Percentiles rank a stretch among this genome's conserved stretches.
phyloP scores from a whole-genome alignment of 2,113 vertebrate species.

The Oriolus oriolus region DNA sequence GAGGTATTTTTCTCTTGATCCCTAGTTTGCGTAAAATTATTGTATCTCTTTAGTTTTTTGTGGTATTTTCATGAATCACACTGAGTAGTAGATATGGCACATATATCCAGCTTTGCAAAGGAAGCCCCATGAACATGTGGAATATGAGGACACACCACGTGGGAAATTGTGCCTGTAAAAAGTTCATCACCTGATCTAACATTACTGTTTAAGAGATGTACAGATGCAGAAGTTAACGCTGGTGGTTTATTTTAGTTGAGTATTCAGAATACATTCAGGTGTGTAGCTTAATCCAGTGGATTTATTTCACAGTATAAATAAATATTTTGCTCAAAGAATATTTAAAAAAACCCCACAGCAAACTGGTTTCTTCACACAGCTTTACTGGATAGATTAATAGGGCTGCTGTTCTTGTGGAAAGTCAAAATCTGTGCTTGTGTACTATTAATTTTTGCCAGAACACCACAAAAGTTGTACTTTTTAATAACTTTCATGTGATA shows the following conservation, averaged over 20 bases:
- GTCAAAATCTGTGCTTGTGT: background rate
- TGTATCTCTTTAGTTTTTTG: background rate
- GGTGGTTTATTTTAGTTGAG: background rate
- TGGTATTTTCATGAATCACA: background rate
- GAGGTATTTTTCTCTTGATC: background rate
- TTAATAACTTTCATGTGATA: background rate
- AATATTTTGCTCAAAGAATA: background rate
- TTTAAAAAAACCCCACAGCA: fast-evolving
- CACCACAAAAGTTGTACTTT: background rate
- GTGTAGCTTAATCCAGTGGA: background rate
- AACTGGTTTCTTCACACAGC: background rate
- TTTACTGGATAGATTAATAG: background rate
- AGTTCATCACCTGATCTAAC: background rate
- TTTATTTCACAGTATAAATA: background rate
- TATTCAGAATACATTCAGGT: background rate
- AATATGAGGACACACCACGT: background rate
- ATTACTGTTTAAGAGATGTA: background rate
- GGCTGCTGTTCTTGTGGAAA: background rate
- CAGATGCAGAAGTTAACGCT: fast-evolving
- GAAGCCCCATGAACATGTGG: background rate
- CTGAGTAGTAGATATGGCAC: background rate
- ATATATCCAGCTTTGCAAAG: background rate
- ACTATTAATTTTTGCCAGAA: background rate
- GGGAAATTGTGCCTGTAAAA: background rate
- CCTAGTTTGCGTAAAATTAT: background rate